Conservation (phyloP, 1,140 invertebrate species). For the Gryllus bimaculatus region DNA sequence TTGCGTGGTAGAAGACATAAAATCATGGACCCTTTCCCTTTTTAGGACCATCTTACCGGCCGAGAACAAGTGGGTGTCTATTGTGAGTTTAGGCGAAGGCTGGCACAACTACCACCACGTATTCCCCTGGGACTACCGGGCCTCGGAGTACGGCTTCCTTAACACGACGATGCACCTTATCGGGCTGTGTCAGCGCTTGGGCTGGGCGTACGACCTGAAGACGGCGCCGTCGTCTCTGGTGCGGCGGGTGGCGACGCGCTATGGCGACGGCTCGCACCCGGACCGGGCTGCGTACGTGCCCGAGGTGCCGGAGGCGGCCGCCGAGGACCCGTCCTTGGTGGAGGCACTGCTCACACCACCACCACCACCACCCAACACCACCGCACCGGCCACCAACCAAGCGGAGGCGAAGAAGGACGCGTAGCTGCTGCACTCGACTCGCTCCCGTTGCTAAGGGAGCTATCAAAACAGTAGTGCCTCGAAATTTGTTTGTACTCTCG, state of each 20-base stretch:
- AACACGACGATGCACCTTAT: neutral
- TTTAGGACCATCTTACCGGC: slow-evolving; percentile 28
- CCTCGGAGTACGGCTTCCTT: slow-evolving; percentile 36
- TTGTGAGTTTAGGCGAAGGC: slow-evolving; percentile 43
- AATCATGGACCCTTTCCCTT: neutral
- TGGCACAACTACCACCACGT: slow-evolving; percentile 52
- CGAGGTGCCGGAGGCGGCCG: slow-evolving; percentile 54
- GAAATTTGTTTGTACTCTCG: too few relatives aligned
- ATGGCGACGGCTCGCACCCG: slow-evolving; percentile 5
- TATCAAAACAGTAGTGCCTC: too few relatives aligned
- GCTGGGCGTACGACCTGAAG: slow-evolving; percentile 9
- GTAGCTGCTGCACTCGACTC: too few relatives aligned
- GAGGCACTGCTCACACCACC: too few relatives aligned
- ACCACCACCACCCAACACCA: too few relatives aligned
- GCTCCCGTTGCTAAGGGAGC: too few relatives aligned
- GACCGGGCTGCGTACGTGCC: slow-evolving; percentile 39
- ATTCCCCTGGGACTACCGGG: slow-evolving; percentile 45
- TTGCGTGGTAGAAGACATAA: too few relatives aligned
- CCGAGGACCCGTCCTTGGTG: too few relatives aligned
- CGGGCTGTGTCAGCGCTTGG: neutral
- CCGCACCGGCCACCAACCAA: too few relatives aligned
- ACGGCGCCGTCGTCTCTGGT: neutral
- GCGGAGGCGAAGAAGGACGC: too few relatives aligned
- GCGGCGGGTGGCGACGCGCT: neutral
- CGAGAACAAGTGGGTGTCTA: slow-evolving; percentile 37